phyloP scores from a whole-genome alignment of 2,888 invertebrate species.

The Ypsolopha scabrella region DNA sequence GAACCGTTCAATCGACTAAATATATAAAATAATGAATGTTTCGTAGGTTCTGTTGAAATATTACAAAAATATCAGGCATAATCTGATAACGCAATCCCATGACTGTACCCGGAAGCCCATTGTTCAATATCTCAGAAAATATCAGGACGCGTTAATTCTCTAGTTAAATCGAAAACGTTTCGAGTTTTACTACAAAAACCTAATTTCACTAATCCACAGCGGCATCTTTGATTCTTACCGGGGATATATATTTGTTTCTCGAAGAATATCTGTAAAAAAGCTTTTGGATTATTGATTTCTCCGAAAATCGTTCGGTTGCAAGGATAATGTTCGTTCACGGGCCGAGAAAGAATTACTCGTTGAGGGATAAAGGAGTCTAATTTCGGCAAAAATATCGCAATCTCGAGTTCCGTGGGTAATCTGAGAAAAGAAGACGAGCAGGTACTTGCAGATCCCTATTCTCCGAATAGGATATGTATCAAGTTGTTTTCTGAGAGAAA shows the following conservation, averaged over 20 bases:
- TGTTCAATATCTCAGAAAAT: constrained; percentile 45
- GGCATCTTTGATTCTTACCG: constrained; percentile 54
- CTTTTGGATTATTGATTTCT: constrained; percentile 60
- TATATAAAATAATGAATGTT: too few relatives aligned
- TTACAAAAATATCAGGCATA: constrained; percentile 23
- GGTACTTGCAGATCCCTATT: constrained; percentile 7
- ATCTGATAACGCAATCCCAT: constrained; percentile 41
- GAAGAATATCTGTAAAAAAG: constrained; percentile 50
- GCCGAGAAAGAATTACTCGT: constrained; percentile 58
- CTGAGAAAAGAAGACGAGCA: constrained; percentile 38
- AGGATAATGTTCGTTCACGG: constrained; percentile 57
- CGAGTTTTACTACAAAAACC: constrained; percentile 53
- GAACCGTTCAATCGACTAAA: too few relatives aligned
- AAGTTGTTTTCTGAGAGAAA: too few relatives aligned
- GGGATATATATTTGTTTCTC: constrained; percentile 55
- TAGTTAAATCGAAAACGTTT: constrained; percentile 53
- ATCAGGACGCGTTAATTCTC: constrained; percentile 51
- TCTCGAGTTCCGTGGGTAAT: constrained; percentile 22
- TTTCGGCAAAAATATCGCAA: constrained; percentile 47
- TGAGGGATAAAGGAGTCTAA: constrained; percentile 60
- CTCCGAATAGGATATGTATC: not conserved
- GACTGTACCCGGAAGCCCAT: constrained; percentile 53
- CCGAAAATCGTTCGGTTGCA: constrained; percentile 48
- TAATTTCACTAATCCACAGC: constrained; percentile 49
- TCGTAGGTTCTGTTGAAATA: too few relatives aligned